Conservation (phyloP, 1,140 invertebrate species). For the Zaprionus capensis region DNA sequence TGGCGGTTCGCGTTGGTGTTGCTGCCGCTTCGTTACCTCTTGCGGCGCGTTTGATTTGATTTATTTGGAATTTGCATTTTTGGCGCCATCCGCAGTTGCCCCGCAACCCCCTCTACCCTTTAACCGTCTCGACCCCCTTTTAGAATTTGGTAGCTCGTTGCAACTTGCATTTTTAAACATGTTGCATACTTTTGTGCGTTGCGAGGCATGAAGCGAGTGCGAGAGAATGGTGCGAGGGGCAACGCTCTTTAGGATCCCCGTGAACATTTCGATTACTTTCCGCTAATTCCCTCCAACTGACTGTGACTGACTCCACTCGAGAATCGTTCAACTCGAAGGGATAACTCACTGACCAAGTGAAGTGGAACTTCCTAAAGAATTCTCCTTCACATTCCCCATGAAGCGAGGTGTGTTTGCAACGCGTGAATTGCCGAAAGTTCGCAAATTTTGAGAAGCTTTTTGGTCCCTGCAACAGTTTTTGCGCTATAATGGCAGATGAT, state of each 20-base stretch:
- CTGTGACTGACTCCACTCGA: not conserved
- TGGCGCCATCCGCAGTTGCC: constrained; percentile 37
- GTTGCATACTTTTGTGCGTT: constrained; percentile 75
- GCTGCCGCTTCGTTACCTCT: constrained; percentile 80
- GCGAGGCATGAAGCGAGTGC: not conserved
- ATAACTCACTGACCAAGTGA: not conserved
- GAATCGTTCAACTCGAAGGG: not conserved
- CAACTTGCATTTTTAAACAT: constrained; percentile 73
- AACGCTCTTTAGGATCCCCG: constrained; percentile 54
- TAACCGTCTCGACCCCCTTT: not conserved
- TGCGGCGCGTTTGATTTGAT: constrained; percentile 78
- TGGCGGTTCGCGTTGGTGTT: constrained; percentile 69
- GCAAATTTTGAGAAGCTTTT: not conserved
- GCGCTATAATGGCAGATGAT: not conserved
- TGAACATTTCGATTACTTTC: constrained; percentile 21
- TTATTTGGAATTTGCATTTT: constrained; percentile 81
- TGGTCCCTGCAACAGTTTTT: not conserved
- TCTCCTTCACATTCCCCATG: not conserved
- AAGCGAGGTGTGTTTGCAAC: not conserved
- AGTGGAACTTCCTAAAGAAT: not conserved
- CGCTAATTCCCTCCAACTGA: not conserved
- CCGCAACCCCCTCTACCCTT: not conserved
- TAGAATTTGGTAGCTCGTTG: constrained; percentile 29
- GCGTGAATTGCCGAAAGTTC: not conserved
- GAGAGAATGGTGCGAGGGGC: not conserved